Base-by-base conservation (phyloP, 2,113 vertebrate genomes). In the Myrmophylax atrothorax region DNA sequence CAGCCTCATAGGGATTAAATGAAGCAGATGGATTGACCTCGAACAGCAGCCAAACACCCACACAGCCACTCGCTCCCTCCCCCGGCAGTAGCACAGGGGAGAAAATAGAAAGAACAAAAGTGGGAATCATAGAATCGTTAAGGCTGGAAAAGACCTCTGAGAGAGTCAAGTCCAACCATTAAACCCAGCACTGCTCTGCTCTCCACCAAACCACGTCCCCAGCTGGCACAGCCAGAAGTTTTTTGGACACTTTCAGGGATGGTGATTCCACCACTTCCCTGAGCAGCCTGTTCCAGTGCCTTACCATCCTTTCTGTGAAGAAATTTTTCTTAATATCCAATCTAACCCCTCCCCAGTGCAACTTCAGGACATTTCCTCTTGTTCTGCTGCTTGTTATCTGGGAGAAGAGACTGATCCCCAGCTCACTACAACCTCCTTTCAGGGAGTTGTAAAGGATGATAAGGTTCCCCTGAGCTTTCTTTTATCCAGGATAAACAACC, bases 11-110 rank as follows among this genome's bases (percentile, higher is more conserved):
- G 69, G 69, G 35, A 89, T 77, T 86, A 91, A 91, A 55, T 50
- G 53, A 84, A 94, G 87, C 7, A 9, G 88, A 77, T 70, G 74
- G 74, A 46, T n/a, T 94, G 83, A 90, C 83, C 89, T 86, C 31
- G 1, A 78, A 31, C 38, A 86, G 83, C 89, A 95, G 89, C 86
- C 67, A 79, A 88, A 90, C 72, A 7, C 79, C 93, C 79, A 92
- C 89, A 69, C 26, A 90, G 67, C 62, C 83, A 72, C 62, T 82
- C 1, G 4, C 52, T 86, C 67, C 46, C 68, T 74, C 49, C 58
- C 64, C 53, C 17, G 0, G 12, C 60, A 75, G 77, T 40, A 47
- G 60, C 77, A 58, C 0, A 50, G 31, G 26, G 64, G 72, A 87
- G 50, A 94, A 66, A 93, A 78, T 22, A 75, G 26, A 50, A 84